Percentiles rank a stretch among this genome's conserved stretches.
These are phyloP conservation scores for Cancer borealis DNA, from an alignment of 2,888 invertebrate species.

Conservation along the genomic window DNA sequence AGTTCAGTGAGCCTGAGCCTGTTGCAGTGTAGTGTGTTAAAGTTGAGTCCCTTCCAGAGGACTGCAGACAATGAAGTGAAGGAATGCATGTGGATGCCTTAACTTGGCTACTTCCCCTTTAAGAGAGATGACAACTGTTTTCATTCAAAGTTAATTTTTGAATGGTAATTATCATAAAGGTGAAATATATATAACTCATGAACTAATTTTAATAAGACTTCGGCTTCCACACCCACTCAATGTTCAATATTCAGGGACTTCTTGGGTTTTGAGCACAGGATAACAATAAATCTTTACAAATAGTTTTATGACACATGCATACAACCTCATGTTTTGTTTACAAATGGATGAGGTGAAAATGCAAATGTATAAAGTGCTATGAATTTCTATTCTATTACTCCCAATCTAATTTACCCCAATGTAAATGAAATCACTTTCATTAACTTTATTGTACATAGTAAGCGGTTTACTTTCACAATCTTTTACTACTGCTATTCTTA, in stretches of 20 bases:
- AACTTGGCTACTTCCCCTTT: no score
- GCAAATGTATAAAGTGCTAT: slow-evolving; percentile 15
- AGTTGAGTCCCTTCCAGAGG: no score
- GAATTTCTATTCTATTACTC: background rate
- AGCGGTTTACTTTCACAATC: background rate
- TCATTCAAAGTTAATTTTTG: no score
- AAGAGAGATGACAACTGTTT: no score
- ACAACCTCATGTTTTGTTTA: background rate
- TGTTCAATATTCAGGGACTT: slow-evolving; percentile 30
- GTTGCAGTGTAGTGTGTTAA: no score
- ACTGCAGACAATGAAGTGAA: no score
- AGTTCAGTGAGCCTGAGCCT: no score
- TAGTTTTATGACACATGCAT: background rate
- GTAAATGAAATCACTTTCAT: background rate
- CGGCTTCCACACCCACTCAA: slow-evolving; percentile 48
- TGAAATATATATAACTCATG: background rate
- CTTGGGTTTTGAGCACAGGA: slow-evolving; percentile 51
- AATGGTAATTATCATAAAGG: background rate
- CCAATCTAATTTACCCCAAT: background rate
- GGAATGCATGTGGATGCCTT: no score
- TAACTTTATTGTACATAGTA: background rate
- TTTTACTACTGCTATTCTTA: background rate
- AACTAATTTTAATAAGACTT: slow-evolving; percentile 50
- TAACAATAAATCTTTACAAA: slow-evolving; percentile 49
- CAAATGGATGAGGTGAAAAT: slow-evolving; percentile 32